phyloP scores from a whole-genome alignment of 2,888 invertebrate species.

The Folsomia candida region DNA sequence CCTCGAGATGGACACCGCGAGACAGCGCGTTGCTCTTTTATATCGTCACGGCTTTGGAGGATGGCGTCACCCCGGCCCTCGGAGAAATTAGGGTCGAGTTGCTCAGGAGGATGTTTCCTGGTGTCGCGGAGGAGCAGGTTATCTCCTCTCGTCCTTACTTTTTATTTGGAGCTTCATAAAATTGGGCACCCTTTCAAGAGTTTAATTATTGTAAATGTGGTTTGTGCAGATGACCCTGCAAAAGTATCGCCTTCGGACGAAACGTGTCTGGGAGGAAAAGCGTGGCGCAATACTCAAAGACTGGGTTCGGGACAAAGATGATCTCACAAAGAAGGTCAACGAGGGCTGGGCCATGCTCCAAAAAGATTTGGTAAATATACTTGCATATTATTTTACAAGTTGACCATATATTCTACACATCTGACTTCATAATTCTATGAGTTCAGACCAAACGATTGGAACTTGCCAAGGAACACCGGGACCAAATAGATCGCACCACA shows the following conservation, averaged over 20 bases:
- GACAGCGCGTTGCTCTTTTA: slow-evolving; percentile 34
- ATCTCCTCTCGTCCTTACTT: slow-evolving; percentile 9
- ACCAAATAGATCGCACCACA: slow-evolving; percentile 38
- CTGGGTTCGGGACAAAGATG: slow-evolving; percentile 45
- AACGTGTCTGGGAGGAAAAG: slow-evolving; percentile 43
- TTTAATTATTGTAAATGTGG: too few species aligned
- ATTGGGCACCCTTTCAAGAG: too few species aligned
- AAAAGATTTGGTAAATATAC: background rate
- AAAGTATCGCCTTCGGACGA: slow-evolving; percentile 41
- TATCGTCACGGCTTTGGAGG: slow-evolving; percentile 21
- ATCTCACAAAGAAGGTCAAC: slow-evolving; percentile 38
- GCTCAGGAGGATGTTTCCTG: slow-evolving; percentile 35
- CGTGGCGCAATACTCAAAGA: slow-evolving; percentile 36
- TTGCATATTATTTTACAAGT: too few species aligned
- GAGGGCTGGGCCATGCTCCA: slow-evolving; percentile 39
- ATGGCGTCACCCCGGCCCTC: slow-evolving; percentile 9
- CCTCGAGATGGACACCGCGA: slow-evolving; percentile 22
- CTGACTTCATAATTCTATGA: too few species aligned
- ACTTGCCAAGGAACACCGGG: slow-evolving; percentile 19
- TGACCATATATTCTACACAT: too few species aligned
- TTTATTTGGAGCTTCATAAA: too few species aligned
- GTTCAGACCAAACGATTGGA: background rate
- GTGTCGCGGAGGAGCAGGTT: slow-evolving; percentile 31
- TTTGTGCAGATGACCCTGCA: slow-evolving; percentile 22
- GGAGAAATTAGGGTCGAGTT: slow-evolving; percentile 30